Evolutionary conservation across 2,888 invertebrate genomes (phyloP).

Genomic region (Gastrophysa polygoni): DNA sequence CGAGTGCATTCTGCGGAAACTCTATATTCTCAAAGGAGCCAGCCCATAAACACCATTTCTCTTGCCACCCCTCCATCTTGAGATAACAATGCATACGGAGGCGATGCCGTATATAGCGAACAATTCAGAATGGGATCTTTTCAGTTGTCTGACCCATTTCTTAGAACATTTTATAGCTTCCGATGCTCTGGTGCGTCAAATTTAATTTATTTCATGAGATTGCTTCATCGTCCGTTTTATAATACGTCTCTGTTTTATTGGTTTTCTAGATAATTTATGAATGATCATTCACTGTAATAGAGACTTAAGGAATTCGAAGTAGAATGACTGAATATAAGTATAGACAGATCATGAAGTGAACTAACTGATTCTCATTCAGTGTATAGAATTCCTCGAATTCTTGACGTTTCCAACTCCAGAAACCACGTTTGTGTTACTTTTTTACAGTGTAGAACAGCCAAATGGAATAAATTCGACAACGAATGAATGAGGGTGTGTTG

Average conservation of each 20-base stretch:
- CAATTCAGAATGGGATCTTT: conserved; percentile 31
- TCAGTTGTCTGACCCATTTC: conserved; percentile 37
- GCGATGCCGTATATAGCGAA: conserved; percentile 25
- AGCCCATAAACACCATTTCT: conserved; percentile 6
- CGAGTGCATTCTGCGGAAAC: not conserved
- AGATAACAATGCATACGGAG: conserved; percentile 25
- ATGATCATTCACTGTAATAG: conserved; percentile 21
- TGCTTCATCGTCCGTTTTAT: conserved; percentile 33
- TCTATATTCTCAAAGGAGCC: conserved; percentile 10
- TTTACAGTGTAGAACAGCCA: no score
- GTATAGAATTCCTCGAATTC: no score
- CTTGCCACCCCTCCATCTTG: conserved; percentile 5
- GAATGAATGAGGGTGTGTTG: no score
- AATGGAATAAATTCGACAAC: no score
- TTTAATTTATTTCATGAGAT: conserved; percentile 36
- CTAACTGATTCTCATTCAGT: no score
- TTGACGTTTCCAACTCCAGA: no score
- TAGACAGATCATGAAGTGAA: no score
- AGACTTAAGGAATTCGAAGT: conserved; percentile 20
- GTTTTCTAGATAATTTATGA: conserved; percentile 23
- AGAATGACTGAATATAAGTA: no score
- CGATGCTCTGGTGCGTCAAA: conserved; percentile 37
- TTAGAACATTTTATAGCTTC: conserved; percentile 36
- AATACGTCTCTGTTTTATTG: conserved; percentile 26
- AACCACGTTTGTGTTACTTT: no score